These are phyloP conservation scores for Brevipalpus yothersi DNA, from an alignment of 1,140 invertebrate species.

Conservation along the genomic window DNA sequence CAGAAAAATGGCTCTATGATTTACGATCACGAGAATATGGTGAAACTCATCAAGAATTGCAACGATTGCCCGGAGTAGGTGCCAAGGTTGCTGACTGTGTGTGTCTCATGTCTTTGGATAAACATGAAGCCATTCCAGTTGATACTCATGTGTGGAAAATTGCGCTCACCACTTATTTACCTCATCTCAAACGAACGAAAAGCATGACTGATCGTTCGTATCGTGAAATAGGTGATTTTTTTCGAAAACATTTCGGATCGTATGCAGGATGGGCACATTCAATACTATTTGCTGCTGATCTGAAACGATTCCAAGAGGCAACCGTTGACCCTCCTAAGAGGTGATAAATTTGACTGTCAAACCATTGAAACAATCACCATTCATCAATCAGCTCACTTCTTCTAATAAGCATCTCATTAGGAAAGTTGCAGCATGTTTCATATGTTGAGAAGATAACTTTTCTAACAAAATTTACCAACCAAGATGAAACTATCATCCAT, in stretches of 20 bases:
- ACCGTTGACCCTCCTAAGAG: no score
- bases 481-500: no score
- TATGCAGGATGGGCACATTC: conserved; percentile 87
- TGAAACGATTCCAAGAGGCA: conserved; percentile 32
- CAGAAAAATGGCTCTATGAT: conserved; percentile 35
- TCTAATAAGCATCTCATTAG: no score
- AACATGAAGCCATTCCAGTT: conserved; percentile 66
- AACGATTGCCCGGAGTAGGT: conserved; percentile 57
- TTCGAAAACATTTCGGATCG: conserved; percentile 52
- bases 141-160: conserved; percentile 93
- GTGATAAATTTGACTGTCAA: no score
- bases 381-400: no score
- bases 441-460: no score
- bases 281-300: conserved; percentile 47
- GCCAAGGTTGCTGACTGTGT: conserved; percentile 77
- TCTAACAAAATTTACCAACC: no score
- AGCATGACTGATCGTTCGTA: conserved; percentile 58
- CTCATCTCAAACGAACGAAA: conserved; percentile 46
- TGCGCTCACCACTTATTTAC: conserved; percentile 50
- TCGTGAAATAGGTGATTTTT: conserved; percentile 51
- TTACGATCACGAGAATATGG: conserved; percentile 40
- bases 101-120: conserved; percentile 80
- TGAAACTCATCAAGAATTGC: conserved; percentile 42
- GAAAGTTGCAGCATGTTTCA: no score
- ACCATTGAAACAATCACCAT: no score